phyloP scores from a whole-genome alignment of 1,140 invertebrate species.

The Eciton burchellii region DNA sequence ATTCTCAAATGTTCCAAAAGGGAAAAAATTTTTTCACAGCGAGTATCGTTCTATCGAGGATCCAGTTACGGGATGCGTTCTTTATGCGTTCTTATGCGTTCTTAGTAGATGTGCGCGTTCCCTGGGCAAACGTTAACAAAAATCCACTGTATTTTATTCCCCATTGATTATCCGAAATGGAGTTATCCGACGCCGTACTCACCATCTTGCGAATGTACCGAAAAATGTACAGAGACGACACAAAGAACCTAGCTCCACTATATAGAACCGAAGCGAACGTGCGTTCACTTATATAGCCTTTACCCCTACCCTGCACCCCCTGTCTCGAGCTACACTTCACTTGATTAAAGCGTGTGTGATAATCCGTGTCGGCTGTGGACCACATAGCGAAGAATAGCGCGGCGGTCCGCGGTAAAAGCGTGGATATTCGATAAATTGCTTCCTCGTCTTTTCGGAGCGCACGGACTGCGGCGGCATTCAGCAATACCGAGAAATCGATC shows the following conservation, averaged over 20 bases:
- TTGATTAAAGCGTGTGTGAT: slow-evolving; percentile 73
- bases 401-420: slow-evolving; percentile 22
- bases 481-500: neutral
- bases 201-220: slow-evolving; percentile 61
- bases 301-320: slow-evolving; percentile 75
- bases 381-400: slow-evolving; percentile 32
- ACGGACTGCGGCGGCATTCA: neutral
- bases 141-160: slow-evolving; percentile 3
- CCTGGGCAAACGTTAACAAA: neutral
- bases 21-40: neutral
- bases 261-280: slow-evolving; percentile 79
- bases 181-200: slow-evolving; percentile 44
- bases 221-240: slow-evolving; percentile 67
- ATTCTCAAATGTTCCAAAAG: slow-evolving; percentile 1
- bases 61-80: neutral
- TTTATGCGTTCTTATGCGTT: neutral
- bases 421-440: slow-evolving; percentile 50
- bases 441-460: slow-evolving; percentile 10
- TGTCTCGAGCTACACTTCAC: slow-evolving; percentile 73
- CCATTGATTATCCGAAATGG: slow-evolving; percentile 25
- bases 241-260: slow-evolving; percentile 80
- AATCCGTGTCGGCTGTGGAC: slow-evolving; percentile 66
- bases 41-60: neutral
- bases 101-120: neutral
- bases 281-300: slow-evolving; percentile 84